These are phyloP conservation scores for Drosophila nebulosa DNA, from an alignment of 1,140 invertebrate species.

Conservation along the genomic window DNA sequence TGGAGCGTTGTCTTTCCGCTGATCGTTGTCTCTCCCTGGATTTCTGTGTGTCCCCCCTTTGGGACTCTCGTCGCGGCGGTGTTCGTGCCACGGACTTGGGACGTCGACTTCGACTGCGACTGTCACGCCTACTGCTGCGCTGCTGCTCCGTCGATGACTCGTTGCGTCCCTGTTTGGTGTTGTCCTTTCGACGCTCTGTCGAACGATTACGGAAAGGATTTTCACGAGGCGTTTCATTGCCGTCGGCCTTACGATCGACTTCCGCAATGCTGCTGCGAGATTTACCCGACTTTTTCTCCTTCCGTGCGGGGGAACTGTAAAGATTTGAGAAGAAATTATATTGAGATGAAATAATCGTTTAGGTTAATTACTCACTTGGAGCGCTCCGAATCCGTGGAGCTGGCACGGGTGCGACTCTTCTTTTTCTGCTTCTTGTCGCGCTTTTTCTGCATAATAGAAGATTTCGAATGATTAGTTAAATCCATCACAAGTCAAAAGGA, in stretches of 20 bases:
- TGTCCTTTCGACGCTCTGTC: constrained; percentile 48
- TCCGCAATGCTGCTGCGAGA: constrained; percentile 7
- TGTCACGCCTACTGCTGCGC: not conserved
- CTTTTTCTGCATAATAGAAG: constrained; percentile 76
- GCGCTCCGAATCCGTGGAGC: constrained; percentile 64
- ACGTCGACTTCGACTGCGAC: constrained; percentile 13
- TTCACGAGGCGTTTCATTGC: constrained; percentile 23
- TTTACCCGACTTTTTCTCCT: constrained; percentile 44
- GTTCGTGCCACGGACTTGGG: constrained; percentile 31
- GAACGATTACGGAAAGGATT: constrained; percentile 66
- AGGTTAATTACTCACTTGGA: constrained; percentile 72
- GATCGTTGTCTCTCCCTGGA: constrained; percentile 20
- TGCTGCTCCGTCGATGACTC: constrained; percentile 30
- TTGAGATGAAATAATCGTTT: too few species aligned
- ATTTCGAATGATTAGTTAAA: constrained; percentile 28
- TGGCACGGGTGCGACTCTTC: constrained; percentile 56
- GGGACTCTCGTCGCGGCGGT: constrained; percentile 32
- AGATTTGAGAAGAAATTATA: too few species aligned
- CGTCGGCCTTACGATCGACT: constrained; percentile 9
- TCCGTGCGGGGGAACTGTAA: constrained; percentile 45
- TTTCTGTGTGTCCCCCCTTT: constrained; percentile 1
- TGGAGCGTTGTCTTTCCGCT: not conserved
- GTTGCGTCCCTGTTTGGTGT: constrained; percentile 24
- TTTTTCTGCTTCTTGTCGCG: constrained; percentile 78
- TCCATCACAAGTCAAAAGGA: not conserved